These are phyloP conservation scores for Poecilobothrus nobilitatus DNA, from an alignment of 2,888 invertebrate genomes.

Conservation along the genomic window DNA sequence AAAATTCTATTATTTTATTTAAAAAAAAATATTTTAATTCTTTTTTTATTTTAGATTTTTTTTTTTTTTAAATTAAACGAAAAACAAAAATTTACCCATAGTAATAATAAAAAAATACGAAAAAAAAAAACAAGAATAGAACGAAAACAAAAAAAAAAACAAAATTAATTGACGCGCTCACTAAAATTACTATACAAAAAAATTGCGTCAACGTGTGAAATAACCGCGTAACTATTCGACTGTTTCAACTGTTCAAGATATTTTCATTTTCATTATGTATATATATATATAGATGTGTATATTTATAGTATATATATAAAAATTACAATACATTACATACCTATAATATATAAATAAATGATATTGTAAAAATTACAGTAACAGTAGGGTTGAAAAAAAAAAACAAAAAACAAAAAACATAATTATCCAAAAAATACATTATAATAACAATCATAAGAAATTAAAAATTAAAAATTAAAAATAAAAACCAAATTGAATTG, in stretches of 20 bases:
- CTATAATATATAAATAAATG: not conserved
- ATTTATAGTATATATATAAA: too few species aligned
- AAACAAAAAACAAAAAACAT: not conserved
- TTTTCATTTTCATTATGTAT: not conserved
- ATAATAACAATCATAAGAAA: not conserved
- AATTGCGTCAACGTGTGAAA: constrained; percentile 6
- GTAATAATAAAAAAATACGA: too few species aligned
- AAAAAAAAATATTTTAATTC: too few species aligned
- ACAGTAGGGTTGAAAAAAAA: not conserved
- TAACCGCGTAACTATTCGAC: not conserved
- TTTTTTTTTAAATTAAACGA: too few species aligned
- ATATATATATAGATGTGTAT: not conserved
- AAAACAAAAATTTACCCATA: too few species aligned
- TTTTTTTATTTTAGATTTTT: too few species aligned
- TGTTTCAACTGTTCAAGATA: not conserved
- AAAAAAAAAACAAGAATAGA: too few species aligned
- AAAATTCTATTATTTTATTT: too few species aligned
- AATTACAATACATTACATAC: not conserved
- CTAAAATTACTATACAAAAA: not conserved
- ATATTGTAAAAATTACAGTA: not conserved
- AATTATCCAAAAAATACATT: not conserved
- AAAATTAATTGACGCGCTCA: not conserved
- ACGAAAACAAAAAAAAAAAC: too few species aligned
- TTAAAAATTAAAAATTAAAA: too few species aligned
- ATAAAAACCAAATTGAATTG: not conserved